Percentiles rank a stretch among this genome's conserved stretches.
Conservation (phyloP, 2,888 invertebrate genomes). For the Augiades crinisus region DNA sequence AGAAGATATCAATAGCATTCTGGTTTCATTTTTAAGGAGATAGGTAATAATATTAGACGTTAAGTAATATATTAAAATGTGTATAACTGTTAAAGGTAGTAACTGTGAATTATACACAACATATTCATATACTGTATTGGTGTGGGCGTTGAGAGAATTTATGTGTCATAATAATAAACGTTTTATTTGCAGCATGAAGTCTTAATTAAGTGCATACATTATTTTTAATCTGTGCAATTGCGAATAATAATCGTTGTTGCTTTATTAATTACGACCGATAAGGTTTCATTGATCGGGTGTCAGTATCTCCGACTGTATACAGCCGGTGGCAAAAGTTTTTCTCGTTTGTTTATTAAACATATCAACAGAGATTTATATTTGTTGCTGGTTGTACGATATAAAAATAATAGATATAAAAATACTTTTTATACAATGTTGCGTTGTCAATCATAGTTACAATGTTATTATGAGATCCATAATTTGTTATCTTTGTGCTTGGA, state of each 20-base stretch:
- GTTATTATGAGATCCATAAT: constrained; percentile 23
- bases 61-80: too few species aligned
- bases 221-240: constrained; percentile 20
- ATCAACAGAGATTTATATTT: neutral
- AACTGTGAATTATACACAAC: too few species aligned
- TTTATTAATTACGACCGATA: constrained; percentile 21
- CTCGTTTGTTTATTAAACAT: neutral
- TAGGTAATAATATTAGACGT: too few species aligned
- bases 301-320: constrained; percentile 6
- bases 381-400: constrained; percentile 11
- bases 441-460: constrained; percentile 16
- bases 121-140: neutral
- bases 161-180: constrained; percentile 3
- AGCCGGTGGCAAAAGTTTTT: constrained; percentile 12
- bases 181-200: constrained; percentile 34
- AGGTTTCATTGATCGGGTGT: constrained; percentile 31
- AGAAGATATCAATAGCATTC: too few species aligned
- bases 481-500: constrained; percentile 27
- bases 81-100: too few species aligned
- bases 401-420: neutral
- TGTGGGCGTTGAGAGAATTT: neutral
- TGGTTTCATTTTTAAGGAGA: too few species aligned
- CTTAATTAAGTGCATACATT: constrained; percentile 6
- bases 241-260: constrained; percentile 10
- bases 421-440: constrained; percentile 1